A percentile compares a stretch with the other conserved stretches of the same genome.
phyloP scores from a whole-genome alignment of 2,113 vertebrate species.

The Siniperca chuatsi region DNA sequence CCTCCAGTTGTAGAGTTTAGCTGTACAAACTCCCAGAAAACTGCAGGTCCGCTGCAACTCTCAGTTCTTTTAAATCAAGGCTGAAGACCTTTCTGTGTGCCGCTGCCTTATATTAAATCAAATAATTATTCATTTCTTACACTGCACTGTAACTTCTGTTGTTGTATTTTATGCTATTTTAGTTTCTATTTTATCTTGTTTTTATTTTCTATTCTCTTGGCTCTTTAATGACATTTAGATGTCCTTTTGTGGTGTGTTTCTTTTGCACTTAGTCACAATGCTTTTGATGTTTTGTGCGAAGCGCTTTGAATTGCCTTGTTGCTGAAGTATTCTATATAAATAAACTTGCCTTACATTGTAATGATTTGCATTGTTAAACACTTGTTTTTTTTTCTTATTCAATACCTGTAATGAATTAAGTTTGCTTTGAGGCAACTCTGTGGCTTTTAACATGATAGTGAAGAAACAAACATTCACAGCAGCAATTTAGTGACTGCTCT shows the following conservation, averaged over 20 bases:
- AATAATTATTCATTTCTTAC: too few relatives aligned
- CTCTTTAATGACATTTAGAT: too few relatives aligned
- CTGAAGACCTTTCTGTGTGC: not conserved
- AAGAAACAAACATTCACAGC: not conserved
- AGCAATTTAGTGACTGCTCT: slow-evolving; percentile 2
- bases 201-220: too few relatives aligned
- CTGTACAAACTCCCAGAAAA: not conserved
- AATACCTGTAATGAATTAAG: slow-evolving; percentile 19
- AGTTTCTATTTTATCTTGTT: too few relatives aligned
- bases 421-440: slow-evolving; percentile 18
- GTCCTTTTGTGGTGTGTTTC: not conserved
- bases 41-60: too few relatives aligned
- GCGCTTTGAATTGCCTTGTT: too few relatives aligned
- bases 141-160: too few relatives aligned
- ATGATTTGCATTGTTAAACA: slow-evolving; percentile 29
- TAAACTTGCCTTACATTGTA: not conserved
- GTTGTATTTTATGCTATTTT: too few relatives aligned
- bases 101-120: too few relatives aligned
- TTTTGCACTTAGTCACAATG: too few relatives aligned
- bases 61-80: not conserved
- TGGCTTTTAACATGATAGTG: not conserved
- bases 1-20: slow-evolving; percentile 35
- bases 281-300: too few relatives aligned
- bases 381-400: slow-evolving; percentile 33
- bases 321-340: too few relatives aligned